Percentiles rank a stretch among this genome's conserved stretches.
phyloP scores from a whole-genome alignment of 2,113 vertebrate genomes.

The Xiphophorus hellerii region DNA sequence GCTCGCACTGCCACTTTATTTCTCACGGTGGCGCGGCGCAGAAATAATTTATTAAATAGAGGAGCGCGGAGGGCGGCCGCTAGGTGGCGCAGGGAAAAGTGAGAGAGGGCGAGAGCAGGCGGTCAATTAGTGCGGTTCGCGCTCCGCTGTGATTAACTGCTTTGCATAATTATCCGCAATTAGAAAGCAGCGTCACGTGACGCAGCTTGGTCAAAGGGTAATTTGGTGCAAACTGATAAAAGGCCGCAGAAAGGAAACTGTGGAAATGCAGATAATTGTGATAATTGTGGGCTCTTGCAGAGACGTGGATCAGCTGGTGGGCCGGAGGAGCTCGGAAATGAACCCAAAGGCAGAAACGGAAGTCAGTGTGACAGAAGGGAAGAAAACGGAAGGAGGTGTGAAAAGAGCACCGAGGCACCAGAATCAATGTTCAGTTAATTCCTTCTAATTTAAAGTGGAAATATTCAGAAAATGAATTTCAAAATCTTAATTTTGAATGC shows the following conservation, averaged over 20 bases:
- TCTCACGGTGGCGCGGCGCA: conserved; percentile 53
- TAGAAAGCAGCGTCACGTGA: conserved; percentile 9
- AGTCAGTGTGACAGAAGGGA: too few relatives aligned
- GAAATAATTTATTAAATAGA: conserved; percentile 28
- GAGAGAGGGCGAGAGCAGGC: conserved; percentile 17
- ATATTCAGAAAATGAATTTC: too few relatives aligned
- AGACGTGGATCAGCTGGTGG: not conserved
- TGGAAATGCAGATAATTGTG: not conserved
- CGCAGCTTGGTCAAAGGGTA: conserved; percentile 22
- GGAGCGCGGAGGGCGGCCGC: not conserved
- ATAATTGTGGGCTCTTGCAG: not conserved
- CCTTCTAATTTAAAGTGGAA: too few relatives aligned
- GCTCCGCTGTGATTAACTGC: conserved; percentile 37
- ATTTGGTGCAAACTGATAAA: conserved; percentile 17
- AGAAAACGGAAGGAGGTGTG: not conserved
- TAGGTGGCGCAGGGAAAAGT: not conserved
- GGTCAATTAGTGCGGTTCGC: conserved; percentile 46
- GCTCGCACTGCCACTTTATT: conserved; percentile 61
- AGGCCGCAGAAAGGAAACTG: not conserved
- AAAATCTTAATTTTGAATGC: too few relatives aligned
- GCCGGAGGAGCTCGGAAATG: not conserved
- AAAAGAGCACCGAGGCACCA: not conserved
- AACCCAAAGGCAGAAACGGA: not conserved
- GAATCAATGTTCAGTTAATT: too few relatives aligned
- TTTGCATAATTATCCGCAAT: conserved; percentile 46